Conservation (phyloP, 2,113 vertebrate species). For the Synchiropus splendidus region DNA sequence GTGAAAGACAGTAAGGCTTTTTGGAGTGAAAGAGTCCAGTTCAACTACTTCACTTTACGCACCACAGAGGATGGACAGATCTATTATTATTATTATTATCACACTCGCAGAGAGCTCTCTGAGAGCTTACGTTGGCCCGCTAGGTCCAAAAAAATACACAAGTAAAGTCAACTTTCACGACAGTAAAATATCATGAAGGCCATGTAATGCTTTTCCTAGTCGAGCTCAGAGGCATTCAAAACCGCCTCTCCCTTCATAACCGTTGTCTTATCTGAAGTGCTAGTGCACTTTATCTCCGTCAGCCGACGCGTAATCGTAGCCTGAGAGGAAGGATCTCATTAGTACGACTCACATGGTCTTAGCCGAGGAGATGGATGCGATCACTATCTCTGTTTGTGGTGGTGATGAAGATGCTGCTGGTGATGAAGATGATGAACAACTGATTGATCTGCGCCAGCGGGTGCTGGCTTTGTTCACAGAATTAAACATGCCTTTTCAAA, state of each 20-base stretch:
- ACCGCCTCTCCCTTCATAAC: slow-evolving; percentile 14
- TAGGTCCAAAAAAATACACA: too few relatives aligned
- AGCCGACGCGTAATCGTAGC: slow-evolving; percentile 24
- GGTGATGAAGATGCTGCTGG: slow-evolving; percentile 39
- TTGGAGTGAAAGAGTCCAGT: too few relatives aligned
- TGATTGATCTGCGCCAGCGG: slow-evolving; percentile 58
- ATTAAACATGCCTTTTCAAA: slow-evolving; percentile 58
- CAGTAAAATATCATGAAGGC: too few relatives aligned
- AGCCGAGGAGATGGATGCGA: slow-evolving; percentile 17
- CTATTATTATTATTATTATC: too few relatives aligned
- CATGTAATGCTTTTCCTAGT: too few relatives aligned
- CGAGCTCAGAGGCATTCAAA: not conserved
- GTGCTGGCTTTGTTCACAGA: slow-evolving; percentile 40
- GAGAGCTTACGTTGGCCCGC: too few relatives aligned
- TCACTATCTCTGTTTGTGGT: not conserved
- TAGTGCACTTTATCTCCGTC: slow-evolving; percentile 34
- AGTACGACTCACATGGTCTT: slow-evolving; percentile 22
- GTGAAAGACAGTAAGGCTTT: too few relatives aligned
- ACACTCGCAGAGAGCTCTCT: too few relatives aligned
- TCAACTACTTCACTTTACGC: too few relatives aligned
- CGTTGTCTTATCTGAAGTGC: slow-evolving; percentile 26
- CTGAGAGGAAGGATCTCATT: slow-evolving; percentile 41
- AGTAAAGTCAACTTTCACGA: too few relatives aligned
- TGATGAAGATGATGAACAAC: slow-evolving; percentile 45
- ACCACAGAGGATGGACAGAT: too few relatives aligned